Percentiles rank a stretch among this genome's conserved stretches.
These are phyloP conservation scores for Anas platyrhynchos DNA, from an alignment of 2,113 vertebrate species.

Conservation along the genomic window DNA sequence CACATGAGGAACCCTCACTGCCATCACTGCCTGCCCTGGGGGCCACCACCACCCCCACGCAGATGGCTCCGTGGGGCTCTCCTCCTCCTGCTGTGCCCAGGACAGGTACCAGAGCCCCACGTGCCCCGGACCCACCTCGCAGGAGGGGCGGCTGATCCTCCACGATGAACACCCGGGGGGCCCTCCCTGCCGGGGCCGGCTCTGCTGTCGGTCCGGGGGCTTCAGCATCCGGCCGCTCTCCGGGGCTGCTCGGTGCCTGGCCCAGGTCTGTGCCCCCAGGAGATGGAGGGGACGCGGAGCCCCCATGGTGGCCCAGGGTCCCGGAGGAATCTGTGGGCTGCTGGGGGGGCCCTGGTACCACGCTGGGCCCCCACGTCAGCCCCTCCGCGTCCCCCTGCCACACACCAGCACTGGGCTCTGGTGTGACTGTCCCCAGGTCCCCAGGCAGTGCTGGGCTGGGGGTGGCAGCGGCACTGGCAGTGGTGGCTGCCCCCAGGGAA, in stretches of 20 bases:
- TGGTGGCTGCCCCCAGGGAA: rapidly evolving
- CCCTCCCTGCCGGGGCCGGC: not conserved
- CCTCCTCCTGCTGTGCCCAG: rapidly evolving
- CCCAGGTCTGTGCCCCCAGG: not conserved
- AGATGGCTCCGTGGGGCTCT: not conserved
- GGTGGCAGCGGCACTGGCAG: rapidly evolving
- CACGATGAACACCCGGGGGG: slow-evolving; percentile 31
- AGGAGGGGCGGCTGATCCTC: slow-evolving; percentile 38
- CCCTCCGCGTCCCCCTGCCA: not conserved
- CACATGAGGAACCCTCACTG: rapidly evolving
- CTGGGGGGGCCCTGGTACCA: not conserved
- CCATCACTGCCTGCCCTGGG: rapidly evolving
- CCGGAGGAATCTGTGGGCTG: rapidly evolving
- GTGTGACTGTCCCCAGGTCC: rapidly evolving
- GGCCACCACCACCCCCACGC: not conserved
- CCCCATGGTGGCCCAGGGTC: not conserved
- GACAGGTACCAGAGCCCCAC: not conserved
- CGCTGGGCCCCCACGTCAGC: not conserved
- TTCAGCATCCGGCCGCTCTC: rapidly evolving
- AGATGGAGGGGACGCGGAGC: not conserved
- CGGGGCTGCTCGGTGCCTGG: not conserved
- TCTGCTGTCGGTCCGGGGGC: rapidly evolving
- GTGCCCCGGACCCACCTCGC: slow-evolving; percentile 32
- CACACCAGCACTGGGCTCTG: rapidly evolving
- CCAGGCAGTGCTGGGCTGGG: not conserved